Conservation (phyloP, 2,113 vertebrate genomes). For the Thamnophis sirtalis region DNA sequence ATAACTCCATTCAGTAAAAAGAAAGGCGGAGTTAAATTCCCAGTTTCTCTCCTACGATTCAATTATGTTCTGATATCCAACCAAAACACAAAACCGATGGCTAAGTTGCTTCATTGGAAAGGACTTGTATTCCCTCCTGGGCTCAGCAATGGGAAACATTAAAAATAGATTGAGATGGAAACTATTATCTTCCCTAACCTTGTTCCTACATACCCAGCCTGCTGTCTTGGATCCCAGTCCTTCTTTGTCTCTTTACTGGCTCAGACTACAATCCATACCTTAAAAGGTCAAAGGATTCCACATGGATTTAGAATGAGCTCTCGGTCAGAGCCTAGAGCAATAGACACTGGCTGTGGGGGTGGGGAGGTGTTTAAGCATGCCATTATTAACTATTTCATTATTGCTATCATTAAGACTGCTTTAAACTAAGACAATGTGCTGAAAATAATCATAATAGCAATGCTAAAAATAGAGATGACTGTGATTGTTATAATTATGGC, state of each 20-base stretch:
- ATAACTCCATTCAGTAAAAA: background rate
- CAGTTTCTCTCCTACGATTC: too few species aligned
- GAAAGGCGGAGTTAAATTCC: background rate
- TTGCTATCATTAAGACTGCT: background rate
- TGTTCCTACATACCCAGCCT: background rate
- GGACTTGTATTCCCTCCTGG: background rate
- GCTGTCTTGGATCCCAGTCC: background rate
- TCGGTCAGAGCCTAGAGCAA: background rate
- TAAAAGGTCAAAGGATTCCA: slow-evolving; percentile 21
- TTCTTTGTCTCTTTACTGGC: slow-evolving; percentile 14
- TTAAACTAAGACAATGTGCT: background rate
- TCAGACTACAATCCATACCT: background rate
- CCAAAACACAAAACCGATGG: background rate
- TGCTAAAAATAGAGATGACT: background rate
- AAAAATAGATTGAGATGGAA: slow-evolving; percentile 22
- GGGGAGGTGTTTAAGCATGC: background rate
- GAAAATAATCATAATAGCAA: background rate
- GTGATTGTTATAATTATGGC: background rate
- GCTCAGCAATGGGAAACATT: background rate
- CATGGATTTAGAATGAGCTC: background rate
- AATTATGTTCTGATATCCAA: background rate
- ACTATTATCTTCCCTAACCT: background rate
- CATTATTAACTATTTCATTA: background rate
- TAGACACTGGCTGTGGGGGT: background rate
- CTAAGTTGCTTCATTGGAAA: background rate